Evolutionary conservation across 2,113 vertebrate genomes (phyloP), one percentile per base, ranked within the genome.

Genomic region (Elanoides forficatus): DNA sequence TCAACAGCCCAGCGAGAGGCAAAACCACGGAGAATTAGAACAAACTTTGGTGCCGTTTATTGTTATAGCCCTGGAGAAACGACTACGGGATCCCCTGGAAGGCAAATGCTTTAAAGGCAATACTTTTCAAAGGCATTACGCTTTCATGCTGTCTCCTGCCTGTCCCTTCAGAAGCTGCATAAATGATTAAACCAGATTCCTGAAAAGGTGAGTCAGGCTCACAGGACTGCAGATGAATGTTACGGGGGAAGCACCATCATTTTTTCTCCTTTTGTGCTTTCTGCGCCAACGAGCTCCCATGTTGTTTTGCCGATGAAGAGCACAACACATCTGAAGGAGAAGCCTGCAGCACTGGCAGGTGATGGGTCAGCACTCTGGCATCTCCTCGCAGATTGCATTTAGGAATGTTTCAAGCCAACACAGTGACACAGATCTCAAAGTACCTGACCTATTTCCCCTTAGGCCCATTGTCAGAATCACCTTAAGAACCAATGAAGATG

Each of bases 351-450:
- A n/a, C 47, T 2, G 1, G 75, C 80, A 4, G 56, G 56, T 1
- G n/a, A n/a, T 83, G 89, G 95, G 68, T 95, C 88, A 90, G 59
- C 22, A 1, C 82, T 53, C n/a, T 87, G 94, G 93, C 95, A 92
- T 95, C 85, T 92, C 85, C 85, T 47, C 52, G 2, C 52, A 27
- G 84, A 32, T 66, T 53, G 63, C 21, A 9, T 26, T 85, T 26
- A 92, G 93, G 81, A 96, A 96, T 92, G 95, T 43, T 86, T 67
- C 16, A 59, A 53, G 91, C 86, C 94, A 95, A 62, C 86, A 68
- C n/a, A 58, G 86, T 93, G 91, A 94, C 94, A 96, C 73, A 75
- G 81, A 93, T 92, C 88, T 71, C 76, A 3, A 86, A 81, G 70
- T 71, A 72, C 91, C 88, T 48, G 81, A 92, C 91, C 88, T 92